Conservation (phyloP, 2,113 vertebrate species). For the Piliocolobus tephrosceles region DNA sequence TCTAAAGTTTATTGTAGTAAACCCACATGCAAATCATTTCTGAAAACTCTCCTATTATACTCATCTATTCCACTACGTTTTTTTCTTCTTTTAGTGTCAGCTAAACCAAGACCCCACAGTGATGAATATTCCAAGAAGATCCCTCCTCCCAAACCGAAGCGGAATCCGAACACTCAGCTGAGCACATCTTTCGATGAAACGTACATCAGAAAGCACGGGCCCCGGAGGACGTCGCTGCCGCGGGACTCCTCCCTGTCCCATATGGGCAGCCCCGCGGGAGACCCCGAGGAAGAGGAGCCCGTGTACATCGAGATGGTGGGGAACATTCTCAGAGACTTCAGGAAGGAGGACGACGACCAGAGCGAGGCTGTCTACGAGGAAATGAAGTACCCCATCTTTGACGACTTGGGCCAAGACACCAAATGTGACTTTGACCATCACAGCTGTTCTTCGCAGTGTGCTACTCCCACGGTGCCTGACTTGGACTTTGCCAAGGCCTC, state of each 20-base stretch:
- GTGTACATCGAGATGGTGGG: conserved; percentile 99
- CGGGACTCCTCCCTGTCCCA: conserved; percentile 88
- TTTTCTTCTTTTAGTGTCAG: conserved; percentile 79
- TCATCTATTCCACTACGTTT: background rate
- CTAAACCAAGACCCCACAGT: conserved; percentile 88
- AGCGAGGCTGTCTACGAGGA: conserved; percentile 97
- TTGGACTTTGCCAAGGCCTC: conserved; percentile 89
- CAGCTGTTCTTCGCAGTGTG: conserved; percentile 93
- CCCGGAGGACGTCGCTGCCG: conserved; percentile 84
- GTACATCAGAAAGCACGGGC: conserved; percentile 89
- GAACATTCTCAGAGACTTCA: conserved; percentile 92
- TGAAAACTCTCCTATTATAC: background rate
- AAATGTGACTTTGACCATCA: conserved; percentile 88
- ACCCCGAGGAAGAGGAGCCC: conserved; percentile 93
- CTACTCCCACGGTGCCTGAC: conserved; percentile 95
- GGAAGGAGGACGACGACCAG: conserved; percentile 92
- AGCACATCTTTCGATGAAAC: conserved; percentile 97
- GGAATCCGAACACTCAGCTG: conserved; percentile 97
- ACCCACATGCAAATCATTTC: background rate
- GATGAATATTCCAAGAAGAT: conserved; percentile 95
- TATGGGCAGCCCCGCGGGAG: conserved; percentile 87
- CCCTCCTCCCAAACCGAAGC: conserved; percentile 97
- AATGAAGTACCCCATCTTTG: conserved; percentile 95
- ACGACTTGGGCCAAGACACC: conserved; percentile 90
- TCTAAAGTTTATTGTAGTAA: background rate